A percentile compares a stretch with the other conserved stretches of the same genome.
phyloP scores from a whole-genome alignment of 1,140 invertebrate species.

The Drosophila takahashii region DNA sequence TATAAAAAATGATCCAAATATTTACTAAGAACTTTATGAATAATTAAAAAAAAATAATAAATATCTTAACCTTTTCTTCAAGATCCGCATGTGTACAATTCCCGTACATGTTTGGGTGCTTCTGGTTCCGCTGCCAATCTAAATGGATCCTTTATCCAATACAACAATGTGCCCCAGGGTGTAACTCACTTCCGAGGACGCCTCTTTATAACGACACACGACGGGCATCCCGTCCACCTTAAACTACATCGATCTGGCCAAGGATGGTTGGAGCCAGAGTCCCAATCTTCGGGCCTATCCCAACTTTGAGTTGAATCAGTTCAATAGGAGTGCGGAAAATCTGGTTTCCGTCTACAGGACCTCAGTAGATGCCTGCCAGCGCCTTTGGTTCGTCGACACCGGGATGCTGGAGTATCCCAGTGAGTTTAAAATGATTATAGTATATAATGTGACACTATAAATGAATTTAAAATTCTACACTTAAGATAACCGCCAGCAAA shows the following conservation, averaged over 20 bases:
- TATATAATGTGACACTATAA: not conserved
- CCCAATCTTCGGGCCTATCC: constrained; percentile 89
- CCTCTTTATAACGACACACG: constrained; percentile 90
- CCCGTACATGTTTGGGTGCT: not conserved
- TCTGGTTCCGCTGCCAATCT: not conserved
- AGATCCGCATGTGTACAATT: not conserved
- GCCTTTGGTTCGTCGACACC: constrained; percentile 91
- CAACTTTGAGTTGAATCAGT: constrained; percentile 86
- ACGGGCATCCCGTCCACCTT: constrained; percentile 89
- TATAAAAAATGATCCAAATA: too few species aligned
- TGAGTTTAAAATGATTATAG: constrained; percentile 37
- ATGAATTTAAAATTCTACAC: not conserved
- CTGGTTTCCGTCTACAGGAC: constrained; percentile 89
- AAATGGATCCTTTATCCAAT: constrained; percentile 68
- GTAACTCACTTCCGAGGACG: constrained; percentile 88
- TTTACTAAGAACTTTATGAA: too few species aligned
- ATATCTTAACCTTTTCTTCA: not conserved
- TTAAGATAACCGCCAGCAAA: constrained; percentile 86
- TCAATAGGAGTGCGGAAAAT: constrained; percentile 77
- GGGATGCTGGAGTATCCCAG: constrained; percentile 85
- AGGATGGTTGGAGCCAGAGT: constrained; percentile 83
- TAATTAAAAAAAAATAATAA: not conserved
- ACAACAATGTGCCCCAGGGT: constrained; percentile 91
- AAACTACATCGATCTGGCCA: constrained; percentile 87
- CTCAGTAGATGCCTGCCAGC: constrained; percentile 88